phyloP scores from a whole-genome alignment of 1,140 invertebrate genomes.

The Drosophila quadrilineata region DNA sequence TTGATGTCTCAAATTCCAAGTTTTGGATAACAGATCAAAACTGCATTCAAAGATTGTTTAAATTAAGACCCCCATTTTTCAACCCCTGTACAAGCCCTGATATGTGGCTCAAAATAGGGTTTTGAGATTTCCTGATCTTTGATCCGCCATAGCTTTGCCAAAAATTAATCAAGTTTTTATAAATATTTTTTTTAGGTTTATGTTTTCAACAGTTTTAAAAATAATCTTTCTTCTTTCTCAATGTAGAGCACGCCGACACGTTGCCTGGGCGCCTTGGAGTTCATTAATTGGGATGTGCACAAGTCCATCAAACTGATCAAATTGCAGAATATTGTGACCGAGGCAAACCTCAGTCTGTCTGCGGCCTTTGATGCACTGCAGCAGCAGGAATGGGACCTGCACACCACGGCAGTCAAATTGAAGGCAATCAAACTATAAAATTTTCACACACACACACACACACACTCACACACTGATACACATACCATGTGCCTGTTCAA shows the following conservation, averaged over 20 bases:
- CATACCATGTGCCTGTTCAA: conserved; percentile 40
- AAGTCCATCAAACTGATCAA: conserved; percentile 93
- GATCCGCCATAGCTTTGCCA: no score
- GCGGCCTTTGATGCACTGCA: conserved; percentile 81
- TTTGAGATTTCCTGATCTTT: no score
- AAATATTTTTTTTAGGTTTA: no score
- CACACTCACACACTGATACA: background rate
- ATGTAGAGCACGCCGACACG: conserved; percentile 88
- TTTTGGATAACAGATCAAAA: no score
- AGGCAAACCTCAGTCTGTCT: conserved; percentile 72
- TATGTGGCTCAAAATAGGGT: no score
- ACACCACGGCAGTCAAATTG: conserved; percentile 69
- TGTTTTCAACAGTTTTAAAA: no score
- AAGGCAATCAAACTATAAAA: conserved; percentile 63
- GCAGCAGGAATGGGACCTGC: conserved; percentile 81
- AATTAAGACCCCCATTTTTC: no score
- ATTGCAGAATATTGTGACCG: conserved; percentile 85
- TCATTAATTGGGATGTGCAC: conserved; percentile 93
- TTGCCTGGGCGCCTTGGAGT: conserved; percentile 90
- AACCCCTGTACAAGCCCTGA: no score
- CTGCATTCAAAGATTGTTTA: no score
- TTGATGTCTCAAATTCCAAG: no score
- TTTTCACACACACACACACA: background rate
- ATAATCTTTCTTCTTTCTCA: background rate
- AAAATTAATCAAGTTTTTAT: no score